Evolutionary conservation across 2,888 invertebrate species (phyloP).

Genomic region (Tenthredo scrophulariae): DNA sequence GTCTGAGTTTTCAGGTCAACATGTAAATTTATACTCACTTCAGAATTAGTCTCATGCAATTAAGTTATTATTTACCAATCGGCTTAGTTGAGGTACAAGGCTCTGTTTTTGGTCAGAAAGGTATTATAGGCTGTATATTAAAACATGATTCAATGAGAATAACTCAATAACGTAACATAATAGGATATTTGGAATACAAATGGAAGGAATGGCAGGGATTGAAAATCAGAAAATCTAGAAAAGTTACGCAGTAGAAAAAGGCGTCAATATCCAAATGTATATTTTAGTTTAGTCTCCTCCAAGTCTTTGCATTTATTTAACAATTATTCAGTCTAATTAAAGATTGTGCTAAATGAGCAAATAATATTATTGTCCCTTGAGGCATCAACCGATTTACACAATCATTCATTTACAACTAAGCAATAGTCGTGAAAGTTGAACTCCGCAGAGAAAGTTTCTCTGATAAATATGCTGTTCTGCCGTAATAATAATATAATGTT

Average conservation of each 20-base stretch:
- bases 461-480: neutral
- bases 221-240: neutral
- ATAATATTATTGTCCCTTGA: slow-evolving; percentile 26
- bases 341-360: neutral
- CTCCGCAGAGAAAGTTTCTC: neutral
- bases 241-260: neutral
- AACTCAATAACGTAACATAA: slow-evolving; percentile 21
- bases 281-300: neutral
- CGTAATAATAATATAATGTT: neutral
- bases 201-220: neutral
- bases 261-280: neutral
- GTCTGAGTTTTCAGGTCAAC: neutral
- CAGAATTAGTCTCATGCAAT: slow-evolving; percentile 43
- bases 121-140: slow-evolving; percentile 36
- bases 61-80: slow-evolving; percentile 48
- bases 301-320: neutral
- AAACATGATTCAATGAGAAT: slow-evolving; percentile 26
- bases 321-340: slow-evolving; percentile 17
- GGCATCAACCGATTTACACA: neutral
- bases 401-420: neutral
- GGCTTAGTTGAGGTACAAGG: slow-evolving; percentile 25
- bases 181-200: neutral
- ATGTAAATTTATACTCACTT: neutral
- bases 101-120: slow-evolving; percentile 43
- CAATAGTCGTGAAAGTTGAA: slow-evolving; percentile 18